phyloP scores from a whole-genome alignment of 2,113 vertebrate genomes.

The Channa maculata region DNA sequence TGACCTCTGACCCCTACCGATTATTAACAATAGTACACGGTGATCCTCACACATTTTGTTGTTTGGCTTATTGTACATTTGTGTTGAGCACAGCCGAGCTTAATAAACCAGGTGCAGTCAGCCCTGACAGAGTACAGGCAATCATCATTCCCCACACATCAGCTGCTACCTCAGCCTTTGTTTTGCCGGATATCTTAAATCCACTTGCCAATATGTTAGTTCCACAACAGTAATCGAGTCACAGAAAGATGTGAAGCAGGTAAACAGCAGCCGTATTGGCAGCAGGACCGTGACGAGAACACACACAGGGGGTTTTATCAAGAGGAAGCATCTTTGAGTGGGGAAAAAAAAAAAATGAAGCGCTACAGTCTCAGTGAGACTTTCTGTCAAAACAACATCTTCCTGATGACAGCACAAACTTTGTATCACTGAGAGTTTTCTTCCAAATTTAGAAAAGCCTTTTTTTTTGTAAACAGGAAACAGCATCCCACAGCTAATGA shows the following conservation, averaged over 20 bases:
- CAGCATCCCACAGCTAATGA: slow-evolving; percentile 29
- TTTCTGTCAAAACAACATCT: slow-evolving; percentile 51
- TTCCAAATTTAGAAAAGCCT: not conserved
- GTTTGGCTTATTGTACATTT: too few relatives aligned
- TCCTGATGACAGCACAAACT: slow-evolving; percentile 27
- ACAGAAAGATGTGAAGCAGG: slow-evolving; percentile 16
- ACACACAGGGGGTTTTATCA: slow-evolving; percentile 19
- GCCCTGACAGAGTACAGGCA: not conserved
- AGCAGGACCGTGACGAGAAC: slow-evolving; percentile 9
- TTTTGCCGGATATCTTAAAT: not conserved
- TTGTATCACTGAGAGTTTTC: slow-evolving; percentile 19
- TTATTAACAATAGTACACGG: not conserved
- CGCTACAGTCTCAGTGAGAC: not conserved
- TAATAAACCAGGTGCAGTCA: not conserved
- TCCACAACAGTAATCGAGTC: not conserved
- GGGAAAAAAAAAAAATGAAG: slow-evolving; percentile 25
- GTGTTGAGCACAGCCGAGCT: not conserved
- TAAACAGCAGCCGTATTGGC: slow-evolving; percentile 25
- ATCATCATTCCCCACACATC: not conserved
- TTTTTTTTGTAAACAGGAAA: slow-evolving; percentile 19
- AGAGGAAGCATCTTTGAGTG: slow-evolving; percentile 12
- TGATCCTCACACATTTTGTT: not conserved
- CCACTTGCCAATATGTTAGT: not conserved
- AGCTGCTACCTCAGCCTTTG: not conserved
- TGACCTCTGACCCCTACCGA: not conserved